phyloP scores from a whole-genome alignment of 2,113 vertebrate species.

The Canis aureus region DNA sequence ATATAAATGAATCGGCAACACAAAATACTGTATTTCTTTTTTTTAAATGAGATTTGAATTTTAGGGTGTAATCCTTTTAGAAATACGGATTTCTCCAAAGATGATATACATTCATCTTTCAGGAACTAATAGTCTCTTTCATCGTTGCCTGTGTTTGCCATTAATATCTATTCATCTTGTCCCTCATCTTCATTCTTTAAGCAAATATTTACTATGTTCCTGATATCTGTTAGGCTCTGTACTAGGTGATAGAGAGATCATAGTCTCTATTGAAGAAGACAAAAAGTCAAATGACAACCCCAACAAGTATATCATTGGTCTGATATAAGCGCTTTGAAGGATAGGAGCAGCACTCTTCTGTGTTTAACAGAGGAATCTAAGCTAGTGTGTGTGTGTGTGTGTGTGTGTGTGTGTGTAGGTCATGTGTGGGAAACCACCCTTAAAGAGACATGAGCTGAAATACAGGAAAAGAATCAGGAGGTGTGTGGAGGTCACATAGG shows the following conservation, averaged over 20 bases:
- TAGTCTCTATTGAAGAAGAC: background rate
- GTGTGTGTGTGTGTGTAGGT: too few relatives aligned
- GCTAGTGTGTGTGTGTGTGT: background rate
- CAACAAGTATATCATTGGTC: too few relatives aligned
- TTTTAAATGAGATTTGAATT: background rate
- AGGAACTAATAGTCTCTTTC: background rate
- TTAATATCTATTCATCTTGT: background rate
- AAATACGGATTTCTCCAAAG: background rate
- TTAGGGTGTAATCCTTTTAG: background rate
- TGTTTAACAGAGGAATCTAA: background rate
- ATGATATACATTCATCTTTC: background rate
- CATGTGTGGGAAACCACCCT: background rate
- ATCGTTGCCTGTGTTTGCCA: background rate
- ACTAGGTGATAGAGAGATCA: background rate
- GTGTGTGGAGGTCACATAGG: rapidly evolving
- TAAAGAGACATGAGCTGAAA: background rate
- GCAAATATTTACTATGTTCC: background rate
- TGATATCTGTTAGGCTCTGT: background rate
- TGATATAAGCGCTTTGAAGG: background rate
- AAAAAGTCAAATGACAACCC: background rate
- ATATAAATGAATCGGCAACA: background rate
- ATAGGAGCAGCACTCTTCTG: background rate
- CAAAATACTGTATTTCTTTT: background rate
- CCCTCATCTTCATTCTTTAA: background rate
- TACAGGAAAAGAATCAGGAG: background rate